A percentile compares a stretch with the other conserved stretches of the same genome.
phyloP scores from a whole-genome alignment of 2,113 vertebrate species.

The Panthera tigris region DNA sequence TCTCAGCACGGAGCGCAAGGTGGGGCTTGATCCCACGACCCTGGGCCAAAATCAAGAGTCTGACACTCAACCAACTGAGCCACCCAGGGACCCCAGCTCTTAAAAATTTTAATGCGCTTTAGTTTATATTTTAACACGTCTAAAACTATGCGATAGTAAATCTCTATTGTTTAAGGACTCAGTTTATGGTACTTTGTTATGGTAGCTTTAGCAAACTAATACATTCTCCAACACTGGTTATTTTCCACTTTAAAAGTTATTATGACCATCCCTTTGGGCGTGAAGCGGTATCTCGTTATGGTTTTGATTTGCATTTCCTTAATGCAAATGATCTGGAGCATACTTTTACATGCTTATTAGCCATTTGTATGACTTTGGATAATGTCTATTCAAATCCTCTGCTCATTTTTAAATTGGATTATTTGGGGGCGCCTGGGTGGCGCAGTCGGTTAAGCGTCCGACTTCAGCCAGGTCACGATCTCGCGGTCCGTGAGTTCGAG shows the following conservation, averaged over 20 bases:
- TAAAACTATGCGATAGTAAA: neutral
- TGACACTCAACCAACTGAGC: too few relatives aligned
- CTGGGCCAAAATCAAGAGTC: too few relatives aligned
- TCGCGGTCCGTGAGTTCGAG: too few relatives aligned
- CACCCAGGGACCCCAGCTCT: neutral
- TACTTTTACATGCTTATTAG: neutral
- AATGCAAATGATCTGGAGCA: neutral
- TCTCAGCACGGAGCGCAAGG: too few relatives aligned
- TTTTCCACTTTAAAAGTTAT: conserved; percentile 17
- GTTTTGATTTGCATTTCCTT: neutral
- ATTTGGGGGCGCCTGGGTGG: neutral
- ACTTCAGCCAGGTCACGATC: too few relatives aligned
- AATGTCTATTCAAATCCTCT: conserved; percentile 16
- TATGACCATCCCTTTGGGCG: neutral
- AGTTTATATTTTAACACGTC: neutral
- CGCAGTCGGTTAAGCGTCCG: too few relatives aligned
- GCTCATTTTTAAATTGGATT: neutral
- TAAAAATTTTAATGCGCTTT: neutral
- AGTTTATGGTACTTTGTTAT: neutral
- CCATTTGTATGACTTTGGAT: neutral
- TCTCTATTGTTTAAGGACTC: neutral
- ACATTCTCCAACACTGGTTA: neutral
- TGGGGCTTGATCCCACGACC: too few relatives aligned
- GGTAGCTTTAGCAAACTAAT: neutral
- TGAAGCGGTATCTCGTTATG: neutral